phyloP scores from a whole-genome alignment of 2,888 invertebrate genomes.

The Tridacna crocea region DNA sequence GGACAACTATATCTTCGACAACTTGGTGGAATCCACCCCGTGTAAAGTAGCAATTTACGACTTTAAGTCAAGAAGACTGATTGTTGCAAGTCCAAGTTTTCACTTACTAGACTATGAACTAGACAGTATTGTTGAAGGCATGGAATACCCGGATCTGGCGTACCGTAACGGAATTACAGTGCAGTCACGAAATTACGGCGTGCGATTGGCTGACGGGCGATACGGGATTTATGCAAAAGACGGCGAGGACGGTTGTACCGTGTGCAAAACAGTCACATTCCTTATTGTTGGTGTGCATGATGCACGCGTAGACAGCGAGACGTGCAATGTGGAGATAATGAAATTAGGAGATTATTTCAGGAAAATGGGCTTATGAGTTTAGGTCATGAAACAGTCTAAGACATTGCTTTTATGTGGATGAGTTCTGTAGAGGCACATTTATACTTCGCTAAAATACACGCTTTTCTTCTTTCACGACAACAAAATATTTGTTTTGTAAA shows the following conservation, averaged over 20 bases:
- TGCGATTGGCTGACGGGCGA: slow-evolving; percentile 74
- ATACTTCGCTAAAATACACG: too few relatives aligned
- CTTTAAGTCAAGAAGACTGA: slow-evolving; percentile 49
- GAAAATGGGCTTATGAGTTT: slow-evolving; percentile 49
- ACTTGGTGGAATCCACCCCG: slow-evolving; percentile 67
- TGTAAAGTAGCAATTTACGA: slow-evolving; percentile 73
- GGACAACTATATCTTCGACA: slow-evolving; percentile 74
- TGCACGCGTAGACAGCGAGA: slow-evolving; percentile 54
- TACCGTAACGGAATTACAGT: slow-evolving; percentile 69
- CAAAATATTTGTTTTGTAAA: too few relatives aligned
- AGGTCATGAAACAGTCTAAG: background rate
- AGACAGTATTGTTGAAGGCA: slow-evolving; percentile 57
- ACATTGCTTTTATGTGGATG: too few relatives aligned
- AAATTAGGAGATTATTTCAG: slow-evolving; percentile 73
- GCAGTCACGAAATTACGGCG: slow-evolving; percentile 67
- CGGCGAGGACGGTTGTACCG: slow-evolving; percentile 70
- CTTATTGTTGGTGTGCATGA: slow-evolving; percentile 73
- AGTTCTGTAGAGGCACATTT: too few relatives aligned
- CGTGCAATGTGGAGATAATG: slow-evolving; percentile 77
- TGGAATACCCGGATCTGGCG: slow-evolving; percentile 59
- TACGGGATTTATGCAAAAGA: slow-evolving; percentile 75
- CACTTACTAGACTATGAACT: slow-evolving; percentile 65
- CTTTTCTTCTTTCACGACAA: too few relatives aligned
- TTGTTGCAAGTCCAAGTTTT: slow-evolving; percentile 66
- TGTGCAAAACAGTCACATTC: slow-evolving; percentile 72